Evolutionary conservation across 2,888 invertebrate species (phyloP).

Genomic region (Nasonovia ribisnigri): DNA sequence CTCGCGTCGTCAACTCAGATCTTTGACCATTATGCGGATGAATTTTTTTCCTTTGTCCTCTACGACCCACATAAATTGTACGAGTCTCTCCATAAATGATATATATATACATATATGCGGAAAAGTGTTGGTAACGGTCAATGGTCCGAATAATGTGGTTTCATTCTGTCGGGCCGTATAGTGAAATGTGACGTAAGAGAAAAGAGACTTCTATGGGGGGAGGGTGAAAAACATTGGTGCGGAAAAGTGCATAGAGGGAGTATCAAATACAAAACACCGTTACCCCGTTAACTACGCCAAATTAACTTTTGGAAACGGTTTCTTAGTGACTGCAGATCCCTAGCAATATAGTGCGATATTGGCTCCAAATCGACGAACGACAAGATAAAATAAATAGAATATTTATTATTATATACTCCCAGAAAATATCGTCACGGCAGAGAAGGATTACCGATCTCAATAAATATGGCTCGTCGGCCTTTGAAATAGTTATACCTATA

Average conservation of each 20-base stretch:
- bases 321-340: background rate
- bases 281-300: background rate
- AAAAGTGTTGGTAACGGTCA: slow-evolving; percentile 33
- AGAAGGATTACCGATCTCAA: background rate
- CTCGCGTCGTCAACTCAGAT: background rate
- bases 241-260: background rate
- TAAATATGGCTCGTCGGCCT: background rate
- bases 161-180: background rate
- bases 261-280: background rate
- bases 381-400: background rate
- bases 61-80: slow-evolving; percentile 44
- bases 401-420: background rate
- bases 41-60: slow-evolving; percentile 42
- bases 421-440: background rate
- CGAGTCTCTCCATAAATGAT: background rate
- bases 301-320: background rate
- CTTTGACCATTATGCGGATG: background rate
- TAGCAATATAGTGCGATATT: background rate
- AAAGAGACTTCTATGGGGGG: background rate
- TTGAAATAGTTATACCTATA: background rate
- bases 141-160: slow-evolving; percentile 45
- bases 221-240: background rate
- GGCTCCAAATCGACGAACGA: background rate
- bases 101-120: background rate
- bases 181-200: slow-evolving; percentile 13